phyloP scores from a whole-genome alignment of 2,888 invertebrate genomes.

The Lochmaea capreae region DNA sequence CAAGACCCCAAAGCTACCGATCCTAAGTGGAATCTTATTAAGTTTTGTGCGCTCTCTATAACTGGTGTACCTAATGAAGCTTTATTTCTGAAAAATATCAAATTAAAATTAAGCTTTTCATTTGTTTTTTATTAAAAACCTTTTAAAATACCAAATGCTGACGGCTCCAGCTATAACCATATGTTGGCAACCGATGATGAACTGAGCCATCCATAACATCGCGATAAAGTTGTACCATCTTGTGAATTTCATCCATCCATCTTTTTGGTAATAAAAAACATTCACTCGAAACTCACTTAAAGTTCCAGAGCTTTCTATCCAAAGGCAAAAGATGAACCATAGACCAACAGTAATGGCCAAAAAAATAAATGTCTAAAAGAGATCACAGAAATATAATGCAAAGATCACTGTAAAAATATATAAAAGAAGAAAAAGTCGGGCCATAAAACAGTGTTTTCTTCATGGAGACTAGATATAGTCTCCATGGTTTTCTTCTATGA shows the following conservation, averaged over 20 bases:
- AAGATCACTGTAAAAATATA: too few species aligned
- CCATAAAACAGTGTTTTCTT: too few species aligned
- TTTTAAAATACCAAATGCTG: conserved; percentile 75
- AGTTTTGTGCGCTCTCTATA: conserved; percentile 64
- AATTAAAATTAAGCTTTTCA: neutral
- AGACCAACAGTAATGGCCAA: conserved; percentile 68
- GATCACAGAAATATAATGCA: too few species aligned
- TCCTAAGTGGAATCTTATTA: conserved; percentile 78
- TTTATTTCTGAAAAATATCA: conserved; percentile 41
- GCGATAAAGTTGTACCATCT: conserved; percentile 70
- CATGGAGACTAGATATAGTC: too few species aligned
- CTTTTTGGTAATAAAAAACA: conserved; percentile 62
- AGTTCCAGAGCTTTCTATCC: conserved; percentile 73
- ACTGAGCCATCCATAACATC: conserved; percentile 75
- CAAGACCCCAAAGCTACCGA: conserved; percentile 83
- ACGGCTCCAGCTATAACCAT: conserved; percentile 76
- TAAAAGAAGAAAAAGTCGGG: too few species aligned
- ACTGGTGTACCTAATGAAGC: conserved; percentile 43
- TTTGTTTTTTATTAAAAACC: conserved; percentile 59
- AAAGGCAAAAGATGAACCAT: conserved; percentile 71
- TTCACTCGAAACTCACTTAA: conserved; percentile 52
- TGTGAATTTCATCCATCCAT: conserved; percentile 64
- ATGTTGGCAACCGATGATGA: conserved; percentile 76
- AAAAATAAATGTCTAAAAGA: conserved; percentile 60
- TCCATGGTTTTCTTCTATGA: too few species aligned